phyloP scores from a whole-genome alignment of 1,140 invertebrate genomes.

The Drosophila prosaltans region DNA sequence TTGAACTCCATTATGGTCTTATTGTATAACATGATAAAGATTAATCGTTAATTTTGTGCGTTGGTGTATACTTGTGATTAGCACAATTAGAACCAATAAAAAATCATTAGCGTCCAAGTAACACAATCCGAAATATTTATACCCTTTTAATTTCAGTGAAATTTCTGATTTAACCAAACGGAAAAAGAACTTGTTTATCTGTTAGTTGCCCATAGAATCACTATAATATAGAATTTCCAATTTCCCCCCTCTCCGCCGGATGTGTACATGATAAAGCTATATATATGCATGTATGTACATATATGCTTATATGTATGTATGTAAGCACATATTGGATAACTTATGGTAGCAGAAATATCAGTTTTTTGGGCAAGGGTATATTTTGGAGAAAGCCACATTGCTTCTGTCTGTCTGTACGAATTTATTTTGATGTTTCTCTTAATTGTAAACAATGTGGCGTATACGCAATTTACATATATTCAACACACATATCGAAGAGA shows the following conservation, averaged over 20 bases:
- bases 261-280: no score
- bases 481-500: background rate
- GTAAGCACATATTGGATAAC: background rate
- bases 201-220: no score
- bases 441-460: slow-evolving; percentile 44
- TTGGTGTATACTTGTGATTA: background rate
- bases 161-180: background rate
- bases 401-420: slow-evolving; percentile 40
- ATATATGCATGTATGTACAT: no score
- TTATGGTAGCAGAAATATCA: no score
- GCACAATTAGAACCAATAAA: slow-evolving; percentile 59
- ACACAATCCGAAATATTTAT: background rate
- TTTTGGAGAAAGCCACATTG: slow-evolving; percentile 42
- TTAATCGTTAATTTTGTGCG: background rate
- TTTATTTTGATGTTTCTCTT: slow-evolving; percentile 29
- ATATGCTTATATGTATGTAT: background rate
- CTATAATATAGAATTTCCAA: no score
- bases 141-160: background rate
- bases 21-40: no score
- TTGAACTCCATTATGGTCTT: no score
- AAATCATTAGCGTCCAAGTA: slow-evolving; percentile 11
- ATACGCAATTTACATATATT: slow-evolving; percentile 1
- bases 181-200: background rate
- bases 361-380: background rate
- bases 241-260: no score